Conservation (phyloP, 92 coral and sea anemone genomes). For the Epizoanthus illoricatus region DNA sequence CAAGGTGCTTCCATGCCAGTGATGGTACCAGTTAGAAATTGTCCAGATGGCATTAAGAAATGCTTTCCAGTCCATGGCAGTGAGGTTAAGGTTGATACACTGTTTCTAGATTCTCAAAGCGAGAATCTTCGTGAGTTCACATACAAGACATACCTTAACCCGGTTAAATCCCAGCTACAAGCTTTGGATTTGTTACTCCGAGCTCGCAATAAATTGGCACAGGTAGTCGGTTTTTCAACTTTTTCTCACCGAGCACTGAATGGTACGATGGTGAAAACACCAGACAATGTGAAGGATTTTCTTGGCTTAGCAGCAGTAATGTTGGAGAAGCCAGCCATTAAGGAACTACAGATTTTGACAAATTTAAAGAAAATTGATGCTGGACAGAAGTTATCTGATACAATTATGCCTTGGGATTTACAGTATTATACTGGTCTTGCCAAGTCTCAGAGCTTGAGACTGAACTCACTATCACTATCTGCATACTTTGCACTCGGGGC, state of each 20-base stretch:
- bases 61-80: slow-evolving; percentile 62
- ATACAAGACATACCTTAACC: slow-evolving; percentile 74
- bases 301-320: slow-evolving; percentile 68
- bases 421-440: slow-evolving; percentile 86
- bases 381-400: slow-evolving; percentile 27
- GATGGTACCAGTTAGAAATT: slow-evolving; percentile 53
- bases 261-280: slow-evolving; percentile 94
- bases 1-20: slow-evolving; percentile 78
- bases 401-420: slow-evolving; percentile 91
- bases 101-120: slow-evolving; percentile 79
- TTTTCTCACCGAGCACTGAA: slow-evolving; percentile 80
- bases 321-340: slow-evolving; percentile 75
- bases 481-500: slow-evolving; percentile 94
- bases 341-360: slow-evolving; percentile 65
- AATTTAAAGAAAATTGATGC: slow-evolving; percentile 56
- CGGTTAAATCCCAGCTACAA: slow-evolving; percentile 65
- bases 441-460: slow-evolving; percentile 66
- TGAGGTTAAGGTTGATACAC: slow-evolving; percentile 81
- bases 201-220: slow-evolving; percentile 80
- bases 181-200: slow-evolving; percentile 67
- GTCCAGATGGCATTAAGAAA: slow-evolving; percentile 57
- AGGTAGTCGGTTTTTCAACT: slow-evolving; percentile 79
- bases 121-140: slow-evolving; percentile 77
- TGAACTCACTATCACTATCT: slow-evolving; percentile 66
- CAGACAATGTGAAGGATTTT: slow-evolving; percentile 82